These are phyloP conservation scores for Onychomys arenicola DNA, from an alignment of 2,797 vertebrate genomes.

Conservation along the genomic window DNA sequence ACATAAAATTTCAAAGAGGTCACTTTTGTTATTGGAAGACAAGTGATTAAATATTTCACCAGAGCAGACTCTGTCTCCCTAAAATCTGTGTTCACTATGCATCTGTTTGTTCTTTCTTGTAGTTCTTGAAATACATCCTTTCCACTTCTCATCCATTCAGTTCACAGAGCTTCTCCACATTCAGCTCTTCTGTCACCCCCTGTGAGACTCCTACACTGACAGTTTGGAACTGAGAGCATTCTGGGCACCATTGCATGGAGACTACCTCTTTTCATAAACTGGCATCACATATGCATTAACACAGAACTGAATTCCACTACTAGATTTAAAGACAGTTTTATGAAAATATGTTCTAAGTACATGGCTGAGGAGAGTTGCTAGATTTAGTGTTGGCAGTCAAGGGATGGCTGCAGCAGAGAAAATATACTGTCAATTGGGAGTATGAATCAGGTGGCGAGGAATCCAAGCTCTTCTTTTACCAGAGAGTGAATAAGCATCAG, in stretches of 20 bases:
- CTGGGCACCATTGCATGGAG: not conserved
- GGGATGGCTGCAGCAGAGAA: not conserved
- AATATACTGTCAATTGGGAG: not conserved
- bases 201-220: not conserved
- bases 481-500: not conserved
- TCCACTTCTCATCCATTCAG: not conserved
- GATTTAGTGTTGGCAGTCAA: not conserved
- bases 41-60: not conserved
- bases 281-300: not conserved
- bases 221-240: not conserved
- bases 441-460: not conserved
- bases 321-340: not conserved
- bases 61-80: not conserved
- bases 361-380: not conserved
- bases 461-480: not conserved
- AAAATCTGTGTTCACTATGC: not conserved
- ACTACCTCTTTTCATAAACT: not conserved
- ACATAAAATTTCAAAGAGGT: not conserved
- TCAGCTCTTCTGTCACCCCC: not conserved
- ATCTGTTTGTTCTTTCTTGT: not conserved
- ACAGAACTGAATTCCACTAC: not conserved
- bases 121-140: not conserved
- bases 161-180: not conserved
- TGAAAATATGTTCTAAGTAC: not conserved
- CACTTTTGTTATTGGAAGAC: not conserved